Conservation (phyloP, 2,797 vertebrate species). For the Champsocephalus gunnari region DNA sequence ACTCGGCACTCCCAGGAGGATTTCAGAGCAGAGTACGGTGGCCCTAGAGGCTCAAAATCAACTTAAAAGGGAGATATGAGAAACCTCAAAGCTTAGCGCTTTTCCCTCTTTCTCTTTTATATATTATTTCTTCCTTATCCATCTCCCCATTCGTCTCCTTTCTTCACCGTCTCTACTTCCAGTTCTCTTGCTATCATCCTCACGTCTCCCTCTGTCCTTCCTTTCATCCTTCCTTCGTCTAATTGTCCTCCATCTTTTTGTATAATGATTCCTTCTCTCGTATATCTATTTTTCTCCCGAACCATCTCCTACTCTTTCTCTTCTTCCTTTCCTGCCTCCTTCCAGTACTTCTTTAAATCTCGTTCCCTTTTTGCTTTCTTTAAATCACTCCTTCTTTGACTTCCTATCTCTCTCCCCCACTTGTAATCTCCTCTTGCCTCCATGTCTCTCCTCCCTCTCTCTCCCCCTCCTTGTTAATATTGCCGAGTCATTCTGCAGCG, state of each 20-base stretch:
- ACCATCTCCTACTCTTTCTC: background rate
- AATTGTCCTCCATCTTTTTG: background rate
- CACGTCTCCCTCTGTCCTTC: too few species aligned
- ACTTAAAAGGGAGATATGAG: conserved; percentile 15
- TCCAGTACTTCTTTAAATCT: too few species aligned
- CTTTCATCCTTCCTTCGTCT: background rate
- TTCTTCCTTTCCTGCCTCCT: background rate
- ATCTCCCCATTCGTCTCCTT: background rate
- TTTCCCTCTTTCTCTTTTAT: background rate
- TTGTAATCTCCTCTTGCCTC: background rate
- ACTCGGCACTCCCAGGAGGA: background rate
- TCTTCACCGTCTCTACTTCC: background rate
- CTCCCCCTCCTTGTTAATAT: conserved; percentile 18
- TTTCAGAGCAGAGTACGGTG: conserved; percentile 3
- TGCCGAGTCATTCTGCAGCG: conserved; percentile 75
- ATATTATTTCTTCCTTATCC: too few species aligned
- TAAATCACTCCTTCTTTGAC: too few species aligned
- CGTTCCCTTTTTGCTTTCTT: too few species aligned
- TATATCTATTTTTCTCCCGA: background rate
- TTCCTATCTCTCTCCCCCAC: too few species aligned
- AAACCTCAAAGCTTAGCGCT: background rate
- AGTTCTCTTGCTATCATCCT: background rate
- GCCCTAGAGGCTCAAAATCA: conserved; percentile 26
- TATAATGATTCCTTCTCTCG: background rate
- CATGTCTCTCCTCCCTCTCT: background rate